phyloP scores from a whole-genome alignment of 1,140 invertebrate species.

The Caerostris extrusa region DNA sequence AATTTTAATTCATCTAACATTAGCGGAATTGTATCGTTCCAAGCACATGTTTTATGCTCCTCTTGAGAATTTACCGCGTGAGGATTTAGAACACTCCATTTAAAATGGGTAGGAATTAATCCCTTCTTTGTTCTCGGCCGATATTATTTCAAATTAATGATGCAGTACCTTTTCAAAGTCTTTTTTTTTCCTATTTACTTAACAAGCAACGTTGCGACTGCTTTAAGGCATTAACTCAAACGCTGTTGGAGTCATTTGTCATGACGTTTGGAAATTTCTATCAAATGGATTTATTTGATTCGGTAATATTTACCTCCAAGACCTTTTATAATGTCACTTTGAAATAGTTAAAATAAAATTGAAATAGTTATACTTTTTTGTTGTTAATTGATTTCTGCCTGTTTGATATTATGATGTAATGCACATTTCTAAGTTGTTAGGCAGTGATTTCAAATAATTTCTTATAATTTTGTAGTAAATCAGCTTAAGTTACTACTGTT shows the following conservation, averaged over 20 bases:
- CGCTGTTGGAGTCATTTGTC: neutral
- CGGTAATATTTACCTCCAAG: neutral
- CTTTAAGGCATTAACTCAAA: neutral
- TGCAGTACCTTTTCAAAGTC: slow-evolving; percentile 2
- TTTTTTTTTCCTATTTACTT: neutral
- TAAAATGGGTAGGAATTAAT: slow-evolving; percentile 47
- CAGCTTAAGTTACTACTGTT: no score
- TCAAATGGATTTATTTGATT: slow-evolving; percentile 17
- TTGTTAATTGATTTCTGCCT: neutral
- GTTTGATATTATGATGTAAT: no score
- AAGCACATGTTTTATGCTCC: slow-evolving; percentile 54
- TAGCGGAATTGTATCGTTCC: slow-evolving; percentile 28
- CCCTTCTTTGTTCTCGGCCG: slow-evolving; percentile 18
- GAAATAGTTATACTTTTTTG: neutral
- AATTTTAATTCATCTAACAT: slow-evolving; percentile 61
- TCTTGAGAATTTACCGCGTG: slow-evolving; percentile 1
- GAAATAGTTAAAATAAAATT: neutral
- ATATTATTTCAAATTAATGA: slow-evolving; percentile 69
- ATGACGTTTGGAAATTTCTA: slow-evolving; percentile 30
- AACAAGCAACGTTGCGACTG: neutral
- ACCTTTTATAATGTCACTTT: no score
- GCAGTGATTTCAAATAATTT: no score
- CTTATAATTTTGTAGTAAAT: no score
- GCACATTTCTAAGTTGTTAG: no score
- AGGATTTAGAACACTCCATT: slow-evolving; percentile 5